Conservation (phyloP, 2,797 vertebrate genomes). For the Acanthiza pusilla region DNA sequence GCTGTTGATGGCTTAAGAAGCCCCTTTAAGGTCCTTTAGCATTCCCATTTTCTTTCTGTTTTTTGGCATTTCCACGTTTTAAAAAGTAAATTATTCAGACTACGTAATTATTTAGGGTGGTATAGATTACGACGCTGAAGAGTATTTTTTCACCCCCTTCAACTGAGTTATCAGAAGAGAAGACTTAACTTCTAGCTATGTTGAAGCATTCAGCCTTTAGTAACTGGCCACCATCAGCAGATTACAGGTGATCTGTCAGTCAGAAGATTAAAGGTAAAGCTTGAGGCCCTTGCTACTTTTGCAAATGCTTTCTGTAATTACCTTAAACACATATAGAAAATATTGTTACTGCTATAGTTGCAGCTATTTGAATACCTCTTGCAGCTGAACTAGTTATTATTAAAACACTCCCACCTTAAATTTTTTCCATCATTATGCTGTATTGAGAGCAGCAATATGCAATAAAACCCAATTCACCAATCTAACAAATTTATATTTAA, state of each 20-base stretch:
- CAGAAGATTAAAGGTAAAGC: not conserved
- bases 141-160: not conserved
- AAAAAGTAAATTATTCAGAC: not conserved
- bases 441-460: not conserved
- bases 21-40: not conserved
- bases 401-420: not conserved
- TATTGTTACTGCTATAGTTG: not conserved
- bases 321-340: not conserved
- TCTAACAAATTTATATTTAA: fast-evolving
- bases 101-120: not conserved
- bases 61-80: not conserved
- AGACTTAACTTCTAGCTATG: not conserved
- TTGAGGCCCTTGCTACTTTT: not conserved
- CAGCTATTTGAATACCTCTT: not conserved
- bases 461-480: not conserved
- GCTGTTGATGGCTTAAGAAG: not conserved
- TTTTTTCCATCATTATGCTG: not conserved
- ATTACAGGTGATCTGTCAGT: not conserved
- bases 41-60: not conserved
- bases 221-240: not conserved
- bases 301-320: not conserved
- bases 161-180: not conserved
- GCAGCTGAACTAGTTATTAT: not conserved
- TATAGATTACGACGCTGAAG: not conserved
- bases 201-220: not conserved